phyloP scores from a whole-genome alignment of 2,888 invertebrate species.

The Dendrolimus pini region DNA sequence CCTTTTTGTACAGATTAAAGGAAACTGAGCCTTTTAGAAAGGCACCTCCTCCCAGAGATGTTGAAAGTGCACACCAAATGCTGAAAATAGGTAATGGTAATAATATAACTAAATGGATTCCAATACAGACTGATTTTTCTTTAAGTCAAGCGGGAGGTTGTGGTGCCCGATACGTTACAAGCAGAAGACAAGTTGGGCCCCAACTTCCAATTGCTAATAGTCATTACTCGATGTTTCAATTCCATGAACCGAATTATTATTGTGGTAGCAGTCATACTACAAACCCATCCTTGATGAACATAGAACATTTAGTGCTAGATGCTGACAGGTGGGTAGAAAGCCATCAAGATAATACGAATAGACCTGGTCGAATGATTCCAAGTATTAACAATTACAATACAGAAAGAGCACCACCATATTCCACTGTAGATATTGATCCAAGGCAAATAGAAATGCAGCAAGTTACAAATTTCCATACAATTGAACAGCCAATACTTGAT shows the following conservation, averaged over 20 bases:
- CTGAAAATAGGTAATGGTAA: background rate
- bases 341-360: background rate
- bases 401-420: background rate
- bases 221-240: too few species aligned
- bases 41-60: slow-evolving; percentile 7
- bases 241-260: too few species aligned
- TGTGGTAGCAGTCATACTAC: background rate
- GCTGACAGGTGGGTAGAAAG: background rate
- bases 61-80: background rate
- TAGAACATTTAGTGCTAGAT: background rate
- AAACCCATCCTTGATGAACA: background rate
- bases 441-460: background rate
- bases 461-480: background rate
- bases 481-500: too few species aligned
- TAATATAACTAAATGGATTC: background rate
- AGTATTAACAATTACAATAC: background rate
- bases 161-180: too few species aligned
- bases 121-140: background rate
- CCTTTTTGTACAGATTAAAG: slow-evolving; percentile 32
- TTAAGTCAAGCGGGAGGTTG: background rate
- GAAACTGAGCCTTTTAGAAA: slow-evolving; percentile 25
- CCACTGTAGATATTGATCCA: background rate
- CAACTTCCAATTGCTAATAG: too few species aligned
- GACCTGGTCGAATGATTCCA: background rate
- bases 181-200: too few species aligned